Evolutionary conservation across 1,140 invertebrate genomes (phyloP).

Genomic region (Colletes latitarsis): DNA sequence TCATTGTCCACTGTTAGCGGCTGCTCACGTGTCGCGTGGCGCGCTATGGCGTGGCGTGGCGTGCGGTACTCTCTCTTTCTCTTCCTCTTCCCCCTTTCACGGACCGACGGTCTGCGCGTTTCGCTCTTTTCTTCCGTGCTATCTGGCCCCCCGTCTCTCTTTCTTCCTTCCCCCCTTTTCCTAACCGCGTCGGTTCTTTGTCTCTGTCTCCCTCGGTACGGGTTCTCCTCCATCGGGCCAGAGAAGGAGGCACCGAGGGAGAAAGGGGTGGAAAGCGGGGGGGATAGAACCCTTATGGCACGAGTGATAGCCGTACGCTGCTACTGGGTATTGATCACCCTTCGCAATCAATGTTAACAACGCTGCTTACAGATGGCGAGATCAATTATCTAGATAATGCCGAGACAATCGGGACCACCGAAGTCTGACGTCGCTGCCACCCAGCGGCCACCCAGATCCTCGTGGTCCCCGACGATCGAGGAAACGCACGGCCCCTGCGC

Average conservation of each 20-base stretch:
- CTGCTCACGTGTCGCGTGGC: constrained; percentile 72
- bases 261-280: background rate
- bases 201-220: constrained; percentile 24
- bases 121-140: constrained; percentile 13
- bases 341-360: constrained; percentile 70
- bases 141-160: constrained; percentile 18
- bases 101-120: background rate
- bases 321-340: constrained; percentile 70
- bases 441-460: background rate
- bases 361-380: constrained; percentile 60
- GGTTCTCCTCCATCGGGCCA: constrained; percentile 7
- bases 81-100: constrained; percentile 13
- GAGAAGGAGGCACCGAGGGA: background rate
- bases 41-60: constrained; percentile 63
- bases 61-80: constrained; percentile 52
- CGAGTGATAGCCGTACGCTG: constrained; percentile 63
- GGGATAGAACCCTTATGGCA: constrained; percentile 69
- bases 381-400: constrained; percentile 60
- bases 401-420: constrained; percentile 17
- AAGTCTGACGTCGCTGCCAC: background rate
- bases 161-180: background rate
- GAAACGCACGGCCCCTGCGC: background rate
- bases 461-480: background rate
- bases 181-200: background rate
- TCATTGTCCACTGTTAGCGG: constrained; percentile 75